Evolutionary conservation across 2,113 vertebrate species (phyloP), one percentile per base, ranked within the genome.

Genomic region (Myotis yumanensis): DNA sequence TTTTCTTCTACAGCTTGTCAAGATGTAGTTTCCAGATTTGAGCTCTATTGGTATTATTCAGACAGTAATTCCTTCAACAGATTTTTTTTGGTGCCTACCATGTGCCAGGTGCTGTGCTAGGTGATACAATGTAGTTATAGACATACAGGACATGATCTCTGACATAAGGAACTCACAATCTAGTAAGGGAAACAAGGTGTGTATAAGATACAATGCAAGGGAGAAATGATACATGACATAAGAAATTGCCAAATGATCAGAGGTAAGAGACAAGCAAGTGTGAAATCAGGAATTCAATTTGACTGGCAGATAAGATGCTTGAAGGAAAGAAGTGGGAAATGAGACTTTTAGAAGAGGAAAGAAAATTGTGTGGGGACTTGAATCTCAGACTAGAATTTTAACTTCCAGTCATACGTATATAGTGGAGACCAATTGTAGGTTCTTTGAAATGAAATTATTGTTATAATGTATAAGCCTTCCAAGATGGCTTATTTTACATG

Each of bases 261-360:
- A 91, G 52, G 18, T 54, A 66, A 84, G 57, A 91, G 54, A 35
- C 59, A 91, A 83, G 68, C 28, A 37, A 76, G 11, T 93, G 17
- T 83, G 54, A 95, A 80, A 75, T 91, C 32, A 68, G 51, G 94
- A 89, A 86, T 89, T 89, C 40, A 95, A 10, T 92, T 57, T 84
- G 75, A 92, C n/a, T 80, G 64, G 25, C 30, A 86, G 71, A 71
- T 57, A 93, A 71, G n/a, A 92, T 86, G 11, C 73, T 79, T 35
- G n/a, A 88, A 93, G 30, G 64, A 73, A 95, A 77, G 35, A 82
- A 72, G 18, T 85, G 37, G 59, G n/a, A 89, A 94, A 92, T 91
- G 28, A 96, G 46, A 92, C 28, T 91, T 94, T 48, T 76, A 69
- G 83, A 86, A 88, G 86, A 40, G 22, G 73, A 85, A 69, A 85